Evolutionary conservation across 2,888 invertebrate genomes (phyloP), one percentile per base, ranked within the genome.

Genomic region (Caenorhabditis angaria): DNA sequence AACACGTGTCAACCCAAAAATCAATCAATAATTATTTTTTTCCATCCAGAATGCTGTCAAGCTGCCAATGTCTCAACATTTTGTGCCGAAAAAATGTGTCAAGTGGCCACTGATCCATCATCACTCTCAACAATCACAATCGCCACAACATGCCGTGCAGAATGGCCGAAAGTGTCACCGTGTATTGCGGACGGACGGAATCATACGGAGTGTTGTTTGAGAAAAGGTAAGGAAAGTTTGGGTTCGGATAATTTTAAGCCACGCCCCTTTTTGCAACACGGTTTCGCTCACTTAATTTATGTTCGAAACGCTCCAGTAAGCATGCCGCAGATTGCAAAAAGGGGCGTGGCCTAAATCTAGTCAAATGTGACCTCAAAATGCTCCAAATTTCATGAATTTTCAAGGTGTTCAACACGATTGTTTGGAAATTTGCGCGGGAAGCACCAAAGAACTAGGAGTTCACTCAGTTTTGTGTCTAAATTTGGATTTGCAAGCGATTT

Each of bases 171-270:
- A 35, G 51, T 79, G 2, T 77, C 82, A 4, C 80, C 82, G 2
- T 81, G 80, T 35, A 75, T 82, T 20, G 80, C 80, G 88, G 90
- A 90, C 83, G 90, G 89, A n/a, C 88, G 91, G 80, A 94, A 94
- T 88, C 94, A 94, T 88, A 91, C 94, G 53, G 91, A 92, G 73
- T 94, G 94, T 87, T 94, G 94, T 88, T 92, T 92, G 0, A 92
- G 92, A 24, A 91, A 91, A 89, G n/a, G n/a, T n/a, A n/a, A n/a
- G n/a, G n/a, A n/a, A n/a, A n/a, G n/a, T n/a, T n/a, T n/a, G n/a
- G n/a, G n/a, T n/a, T n/a, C n/a, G n/a, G n/a, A n/a, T n/a, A n/a
- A n/a, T n/a, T n/a, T n/a, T n/a, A n/a, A n/a, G n/a, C n/a, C n/a
- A n/a, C n/a, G n/a, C n/a, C n/a, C n/a, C n/a, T n/a, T n/a, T n/a